Evolutionary conservation across 1,140 invertebrate genomes (phyloP), one percentile per base, ranked within the genome.

Genomic region (Solenopsis invicta): DNA sequence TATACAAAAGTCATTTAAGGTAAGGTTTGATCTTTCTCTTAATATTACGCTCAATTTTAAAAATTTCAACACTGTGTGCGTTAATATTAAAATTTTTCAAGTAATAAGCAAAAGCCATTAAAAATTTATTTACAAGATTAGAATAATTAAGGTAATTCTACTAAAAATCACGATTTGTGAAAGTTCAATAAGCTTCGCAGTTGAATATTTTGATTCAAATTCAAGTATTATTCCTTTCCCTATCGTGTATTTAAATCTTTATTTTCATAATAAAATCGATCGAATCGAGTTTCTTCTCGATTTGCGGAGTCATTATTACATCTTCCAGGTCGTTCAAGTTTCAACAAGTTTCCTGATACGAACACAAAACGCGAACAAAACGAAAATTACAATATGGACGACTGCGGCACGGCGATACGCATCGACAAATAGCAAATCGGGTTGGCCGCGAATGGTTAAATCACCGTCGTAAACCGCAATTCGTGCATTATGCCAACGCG

Each of bases 401-500:
- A 75, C 24, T 48, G 54, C 24, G 54, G 54, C 24, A 41, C 54
- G 41, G n/a, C 48, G 69, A 24, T 41, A 74, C n/a, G 37, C 52
- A 74, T 16, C 50, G 67, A 72, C 66, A 66, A 50, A 48, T 67
- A 81, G 64, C 52, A 77, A 82, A 82, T 82, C 59, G 56, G 77
- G 61, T 86, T 71, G 77, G 52, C 78, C 80, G 80, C 48, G 85
- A 21, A n/a, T 29, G 52, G 66, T 87, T 76, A 81, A 87, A 86
- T 87, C 71, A 89, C 62, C 86, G 52, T 71, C 69, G 90, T 88
- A 88, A 90, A 84, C 88, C 88, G 74, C 88, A 90, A 90, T 90
- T 88, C 90, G 90, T 86, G 86, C 72, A 91, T 90, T 91, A 92
- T 85, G 88, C 86, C 77, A 64, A 80, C 87, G 88, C 75, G 86